Evolutionary conservation across 2,113 vertebrate species (phyloP).

Genomic region (Talpa occidentalis): DNA sequence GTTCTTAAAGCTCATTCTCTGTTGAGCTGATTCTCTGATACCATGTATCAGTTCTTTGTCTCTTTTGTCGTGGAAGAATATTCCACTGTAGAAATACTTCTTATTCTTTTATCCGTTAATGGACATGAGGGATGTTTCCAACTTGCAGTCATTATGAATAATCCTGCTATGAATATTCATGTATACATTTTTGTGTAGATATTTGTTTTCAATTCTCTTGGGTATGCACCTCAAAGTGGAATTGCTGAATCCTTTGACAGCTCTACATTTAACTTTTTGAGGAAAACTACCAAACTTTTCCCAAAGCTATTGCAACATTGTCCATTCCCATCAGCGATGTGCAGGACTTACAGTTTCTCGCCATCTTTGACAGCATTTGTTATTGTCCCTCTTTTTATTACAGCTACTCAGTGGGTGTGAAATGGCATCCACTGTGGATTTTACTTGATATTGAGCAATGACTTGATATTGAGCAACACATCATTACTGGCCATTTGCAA

Average conservation of each 20-base stretch:
- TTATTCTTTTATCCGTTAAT: neutral
- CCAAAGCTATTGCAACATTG: neutral
- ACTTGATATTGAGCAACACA: no score
- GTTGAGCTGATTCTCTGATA: neutral
- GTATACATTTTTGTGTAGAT: neutral
- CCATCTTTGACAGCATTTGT: neutral
- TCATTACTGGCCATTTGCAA: neutral
- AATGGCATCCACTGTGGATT: neutral
- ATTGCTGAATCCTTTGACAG: neutral
- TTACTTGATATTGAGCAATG: no score
- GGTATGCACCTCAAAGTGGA: neutral
- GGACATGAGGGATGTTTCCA: neutral
- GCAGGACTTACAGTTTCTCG: neutral
- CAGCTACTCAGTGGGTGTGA: neutral
- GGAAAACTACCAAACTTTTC: neutral
- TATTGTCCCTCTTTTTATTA: no score
- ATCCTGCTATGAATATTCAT: neutral
- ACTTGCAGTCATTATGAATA: neutral
- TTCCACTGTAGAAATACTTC: neutral
- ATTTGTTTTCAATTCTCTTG: neutral
- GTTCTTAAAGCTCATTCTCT: neutral
- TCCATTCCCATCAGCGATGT: neutral
- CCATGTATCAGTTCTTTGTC: neutral
- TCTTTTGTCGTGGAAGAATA: neutral
- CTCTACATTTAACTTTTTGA: neutral